Percentiles rank a stretch among this genome's conserved stretches.
Conservation (phyloP, 2,797 vertebrate genomes). For the Potorous gilbertii region DNA sequence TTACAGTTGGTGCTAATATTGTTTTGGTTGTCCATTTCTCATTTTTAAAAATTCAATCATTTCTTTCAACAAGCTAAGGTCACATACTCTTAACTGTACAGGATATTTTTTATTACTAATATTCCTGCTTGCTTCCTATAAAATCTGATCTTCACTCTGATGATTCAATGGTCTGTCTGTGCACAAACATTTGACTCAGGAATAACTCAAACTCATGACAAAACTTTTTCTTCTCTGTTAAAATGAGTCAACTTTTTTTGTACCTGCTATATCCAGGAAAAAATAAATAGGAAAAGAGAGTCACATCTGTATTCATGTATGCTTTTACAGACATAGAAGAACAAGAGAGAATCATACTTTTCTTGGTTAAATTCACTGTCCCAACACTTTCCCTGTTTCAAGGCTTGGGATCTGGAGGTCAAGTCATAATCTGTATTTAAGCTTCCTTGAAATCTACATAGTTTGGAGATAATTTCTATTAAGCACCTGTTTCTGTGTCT, state of each 20-base stretch:
- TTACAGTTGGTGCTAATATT: not conserved
- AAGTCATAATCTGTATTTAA: conserved; percentile 47
- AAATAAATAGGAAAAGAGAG: conserved; percentile 2
- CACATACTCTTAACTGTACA: not conserved
- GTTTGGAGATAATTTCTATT: conserved; percentile 53
- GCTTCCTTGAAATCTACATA: not conserved
- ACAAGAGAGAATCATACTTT: not conserved
- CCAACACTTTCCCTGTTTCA: not conserved
- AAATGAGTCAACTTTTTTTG: not conserved
- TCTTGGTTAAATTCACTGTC: conserved; percentile 9
- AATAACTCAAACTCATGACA: not conserved
- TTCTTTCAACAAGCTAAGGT: not conserved
- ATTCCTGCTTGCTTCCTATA: not conserved
- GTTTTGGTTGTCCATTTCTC: not conserved
- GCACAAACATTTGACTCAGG: not conserved
- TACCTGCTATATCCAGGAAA: not conserved
- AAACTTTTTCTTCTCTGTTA: not conserved
- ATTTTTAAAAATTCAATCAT: not conserved
- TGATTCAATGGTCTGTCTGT: not conserved
- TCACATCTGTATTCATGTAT: conserved; percentile 20
- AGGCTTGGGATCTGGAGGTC: not conserved
- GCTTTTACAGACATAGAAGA: not conserved
- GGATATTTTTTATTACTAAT: not conserved
- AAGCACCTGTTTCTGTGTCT: conserved; percentile 9
- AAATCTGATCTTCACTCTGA: not conserved